Conservation (phyloP, 2,797 vertebrate species). For the Notamacropus eugenii region DNA sequence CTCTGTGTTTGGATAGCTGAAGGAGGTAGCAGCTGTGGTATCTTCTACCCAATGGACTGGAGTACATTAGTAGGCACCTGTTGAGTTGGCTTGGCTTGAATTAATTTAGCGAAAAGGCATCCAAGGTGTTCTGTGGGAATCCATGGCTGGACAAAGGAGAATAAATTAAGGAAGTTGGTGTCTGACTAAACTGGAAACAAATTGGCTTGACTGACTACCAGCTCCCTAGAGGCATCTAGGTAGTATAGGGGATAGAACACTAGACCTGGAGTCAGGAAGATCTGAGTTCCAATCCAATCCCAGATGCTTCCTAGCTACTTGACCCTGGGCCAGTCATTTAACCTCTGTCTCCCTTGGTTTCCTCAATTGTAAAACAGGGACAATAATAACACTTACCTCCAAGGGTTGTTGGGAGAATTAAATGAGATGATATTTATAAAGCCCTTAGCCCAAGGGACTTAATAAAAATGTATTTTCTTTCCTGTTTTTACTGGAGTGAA, state of each 20-base stretch:
- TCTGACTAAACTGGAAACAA: not conserved
- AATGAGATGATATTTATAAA: not conserved
- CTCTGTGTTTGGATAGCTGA: not conserved
- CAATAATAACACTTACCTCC: not conserved
- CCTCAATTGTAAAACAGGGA: not conserved
- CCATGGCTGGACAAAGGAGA: not conserved
- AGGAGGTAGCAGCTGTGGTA: not conserved
- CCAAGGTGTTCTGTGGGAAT: not conserved
- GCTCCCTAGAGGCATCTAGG: not conserved
- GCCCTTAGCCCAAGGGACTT: not conserved
- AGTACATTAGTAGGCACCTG: not conserved
- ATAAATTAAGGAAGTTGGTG: not conserved
- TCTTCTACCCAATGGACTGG: not conserved
- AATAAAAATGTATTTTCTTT: not conserved
- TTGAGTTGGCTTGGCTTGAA: not conserved
- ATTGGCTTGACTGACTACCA: not conserved
- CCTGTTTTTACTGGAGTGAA: not conserved
- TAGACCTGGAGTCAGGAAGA: not conserved
- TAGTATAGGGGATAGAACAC: not conserved
- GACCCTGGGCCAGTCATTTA: not conserved
- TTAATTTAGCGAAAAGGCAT: not conserved
- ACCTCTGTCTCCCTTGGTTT: not conserved
- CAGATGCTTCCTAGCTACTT: not conserved
- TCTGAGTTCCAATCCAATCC: not conserved
- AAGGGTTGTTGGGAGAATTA: not conserved